Conservation (phyloP, 2,797 vertebrate species). For the Pachyuromys duprasi region DNA sequence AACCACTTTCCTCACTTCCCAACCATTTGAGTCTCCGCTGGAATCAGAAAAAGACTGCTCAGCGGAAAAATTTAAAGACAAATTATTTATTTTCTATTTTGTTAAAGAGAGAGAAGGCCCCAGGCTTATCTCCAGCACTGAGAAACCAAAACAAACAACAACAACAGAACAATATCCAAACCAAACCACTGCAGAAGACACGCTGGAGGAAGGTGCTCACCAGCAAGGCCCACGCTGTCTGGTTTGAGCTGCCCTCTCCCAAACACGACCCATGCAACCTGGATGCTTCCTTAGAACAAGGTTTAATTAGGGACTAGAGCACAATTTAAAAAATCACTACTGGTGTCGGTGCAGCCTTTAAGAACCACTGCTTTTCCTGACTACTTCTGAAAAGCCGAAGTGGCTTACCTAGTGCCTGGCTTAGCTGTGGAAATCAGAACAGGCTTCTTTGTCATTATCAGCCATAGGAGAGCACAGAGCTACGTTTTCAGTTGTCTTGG, state of each 20-base stretch:
- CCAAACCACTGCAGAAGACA: background rate
- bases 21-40: background rate
- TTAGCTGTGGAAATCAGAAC: background rate
- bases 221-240: background rate
- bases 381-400: background rate
- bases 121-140: background rate
- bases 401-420: background rate
- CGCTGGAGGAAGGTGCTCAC: background rate
- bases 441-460: background rate
- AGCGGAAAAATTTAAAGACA: slow-evolving; percentile 45
- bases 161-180: background rate
- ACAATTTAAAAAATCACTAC: background rate
- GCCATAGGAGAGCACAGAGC: background rate
- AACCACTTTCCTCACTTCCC: no score
- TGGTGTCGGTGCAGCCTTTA: background rate
- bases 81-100: slow-evolving; percentile 44
- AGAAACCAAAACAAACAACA: background rate
- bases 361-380: background rate
- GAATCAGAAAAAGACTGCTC: slow-evolving; percentile 1
- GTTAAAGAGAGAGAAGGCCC: background rate
- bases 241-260: background rate
- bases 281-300: slow-evolving; percentile 53
- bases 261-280: slow-evolving; percentile 14
- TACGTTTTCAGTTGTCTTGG: background rate
- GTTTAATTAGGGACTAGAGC: slow-evolving; percentile 72